phyloP scores from a whole-genome alignment of 2,113 vertebrate genomes.

The Antechinus flavipes region DNA sequence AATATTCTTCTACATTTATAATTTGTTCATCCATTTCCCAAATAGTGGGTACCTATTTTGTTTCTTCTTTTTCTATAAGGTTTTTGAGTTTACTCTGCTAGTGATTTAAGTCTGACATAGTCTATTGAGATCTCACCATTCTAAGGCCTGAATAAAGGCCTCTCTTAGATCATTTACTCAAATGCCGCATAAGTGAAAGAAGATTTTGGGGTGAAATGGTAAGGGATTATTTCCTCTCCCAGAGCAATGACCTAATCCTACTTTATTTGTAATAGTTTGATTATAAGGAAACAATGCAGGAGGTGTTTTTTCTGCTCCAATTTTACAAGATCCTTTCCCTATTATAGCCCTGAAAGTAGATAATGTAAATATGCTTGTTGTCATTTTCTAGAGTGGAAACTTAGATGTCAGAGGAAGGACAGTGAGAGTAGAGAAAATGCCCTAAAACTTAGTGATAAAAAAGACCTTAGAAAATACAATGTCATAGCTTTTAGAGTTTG shows the following conservation, averaged over 20 bases:
- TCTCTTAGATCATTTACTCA: background rate
- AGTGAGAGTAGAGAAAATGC: background rate
- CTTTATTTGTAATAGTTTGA: constrained; percentile 58
- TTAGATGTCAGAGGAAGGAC: background rate
- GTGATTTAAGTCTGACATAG: background rate
- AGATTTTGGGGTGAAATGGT: constrained; percentile 58
- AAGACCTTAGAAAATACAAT: background rate
- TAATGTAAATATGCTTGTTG: background rate
- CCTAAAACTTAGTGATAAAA: background rate
- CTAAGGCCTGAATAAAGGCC: background rate
- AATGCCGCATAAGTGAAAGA: background rate
- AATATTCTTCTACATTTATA: background rate
- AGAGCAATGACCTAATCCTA: constrained; percentile 50
- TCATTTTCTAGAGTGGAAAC: background rate
- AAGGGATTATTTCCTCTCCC: constrained; percentile 48
- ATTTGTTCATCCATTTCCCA: background rate
- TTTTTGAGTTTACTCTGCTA: background rate
- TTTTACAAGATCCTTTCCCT: background rate
- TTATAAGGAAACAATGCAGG: constrained; percentile 56
- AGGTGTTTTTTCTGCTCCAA: background rate
- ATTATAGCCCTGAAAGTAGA: background rate
- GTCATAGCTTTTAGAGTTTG: background rate
- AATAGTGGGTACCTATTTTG: background rate
- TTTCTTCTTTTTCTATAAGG: background rate
- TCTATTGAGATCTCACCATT: background rate